A percentile compares a stretch with the other conserved stretches of the same genome.
Evolutionary conservation across 2,888 invertebrate species (phyloP).

Genomic region (Campoplex nolae): DNA sequence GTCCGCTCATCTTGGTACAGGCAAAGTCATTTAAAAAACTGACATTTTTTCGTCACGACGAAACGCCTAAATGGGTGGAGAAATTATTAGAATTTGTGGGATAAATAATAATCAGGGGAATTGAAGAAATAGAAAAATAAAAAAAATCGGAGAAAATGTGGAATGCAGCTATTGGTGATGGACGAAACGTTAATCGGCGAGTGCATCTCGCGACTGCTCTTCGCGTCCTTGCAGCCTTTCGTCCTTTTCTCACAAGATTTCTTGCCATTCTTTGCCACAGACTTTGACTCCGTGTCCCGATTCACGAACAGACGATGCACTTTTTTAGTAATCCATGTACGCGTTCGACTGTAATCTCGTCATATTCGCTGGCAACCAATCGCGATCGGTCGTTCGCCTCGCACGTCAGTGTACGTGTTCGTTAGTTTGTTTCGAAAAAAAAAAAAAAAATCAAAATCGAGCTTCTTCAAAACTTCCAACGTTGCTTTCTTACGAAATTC

Average conservation of each 20-base stretch:
- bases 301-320: not conserved
- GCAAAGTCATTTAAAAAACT: too few relatives aligned
- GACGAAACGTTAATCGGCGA: conserved; percentile 28
- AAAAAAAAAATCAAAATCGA: not conserved
- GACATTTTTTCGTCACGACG: not conserved
- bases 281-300: not conserved
- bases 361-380: too few relatives aligned
- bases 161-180: not conserved
- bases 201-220: not conserved
- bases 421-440: not conserved
- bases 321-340: not conserved
- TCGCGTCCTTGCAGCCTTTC: conserved; percentile 21
- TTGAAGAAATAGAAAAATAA: not conserved
- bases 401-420: not conserved
- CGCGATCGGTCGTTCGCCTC: not conserved
- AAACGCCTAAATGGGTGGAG: not conserved
- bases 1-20: conserved; percentile 1
- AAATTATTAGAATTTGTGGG: conserved; percentile 24
- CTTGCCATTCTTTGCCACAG: not conserved
- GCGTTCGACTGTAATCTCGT: not conserved
- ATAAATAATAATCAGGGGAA: conserved; percentile 16
- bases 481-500: not conserved
- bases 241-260: conserved; percentile 23
- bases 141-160: not conserved
- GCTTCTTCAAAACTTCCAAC: not conserved